Evolutionary conservation across 2,113 vertebrate species (phyloP).

Genomic region (Arvicanthis niloticus): DNA sequence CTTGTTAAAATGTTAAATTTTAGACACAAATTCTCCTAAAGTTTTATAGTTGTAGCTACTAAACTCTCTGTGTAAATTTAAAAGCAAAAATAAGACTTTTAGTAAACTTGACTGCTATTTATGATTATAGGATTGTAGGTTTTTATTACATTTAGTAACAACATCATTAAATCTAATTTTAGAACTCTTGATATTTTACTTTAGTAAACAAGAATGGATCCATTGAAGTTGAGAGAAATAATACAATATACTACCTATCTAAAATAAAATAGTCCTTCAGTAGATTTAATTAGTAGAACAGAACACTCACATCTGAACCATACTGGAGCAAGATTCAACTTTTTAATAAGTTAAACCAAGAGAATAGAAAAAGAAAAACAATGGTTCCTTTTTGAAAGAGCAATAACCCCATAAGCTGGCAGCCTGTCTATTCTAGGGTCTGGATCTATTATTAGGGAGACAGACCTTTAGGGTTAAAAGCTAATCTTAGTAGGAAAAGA

Average conservation of each 20-base stretch:
- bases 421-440: no score
- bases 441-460: no score
- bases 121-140: neutral
- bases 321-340: neutral
- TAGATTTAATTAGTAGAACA: neutral
- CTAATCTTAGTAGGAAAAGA: neutral
- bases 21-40: conserved; percentile 29
- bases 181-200: neutral
- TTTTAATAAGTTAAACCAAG: neutral
- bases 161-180: neutral
- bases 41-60: neutral
- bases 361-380: neutral
- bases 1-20: conserved; percentile 1
- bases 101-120: neutral
- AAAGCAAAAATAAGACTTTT: neutral
- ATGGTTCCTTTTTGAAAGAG: neutral
- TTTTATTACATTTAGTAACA: neutral
- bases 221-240: neutral
- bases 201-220: neutral
- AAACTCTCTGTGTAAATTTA: neutral
- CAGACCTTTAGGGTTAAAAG: no score
- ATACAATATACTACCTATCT: neutral
- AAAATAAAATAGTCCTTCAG: neutral
- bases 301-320: neutral
- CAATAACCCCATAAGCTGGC: neutral